Evolutionary conservation across 1,140 invertebrate species (phyloP).

Genomic region (Hetaerina americana): DNA sequence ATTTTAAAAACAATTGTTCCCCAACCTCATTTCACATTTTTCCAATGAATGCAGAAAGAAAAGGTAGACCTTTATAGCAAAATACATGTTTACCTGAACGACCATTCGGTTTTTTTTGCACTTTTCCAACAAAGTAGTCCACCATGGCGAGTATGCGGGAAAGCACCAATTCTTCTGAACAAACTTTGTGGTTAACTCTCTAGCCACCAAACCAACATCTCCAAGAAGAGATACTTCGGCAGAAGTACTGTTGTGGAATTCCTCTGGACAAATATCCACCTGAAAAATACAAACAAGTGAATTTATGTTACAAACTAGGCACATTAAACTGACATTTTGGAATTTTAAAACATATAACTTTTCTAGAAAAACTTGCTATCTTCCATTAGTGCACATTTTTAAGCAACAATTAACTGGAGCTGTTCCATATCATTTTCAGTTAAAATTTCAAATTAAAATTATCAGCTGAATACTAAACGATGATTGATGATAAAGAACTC

Average conservation of each 20-base stretch:
- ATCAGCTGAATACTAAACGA: no score
- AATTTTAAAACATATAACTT: neutral
- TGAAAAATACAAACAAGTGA: constrained; percentile 24
- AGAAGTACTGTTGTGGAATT: constrained; percentile 77
- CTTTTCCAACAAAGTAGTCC: constrained; percentile 38
- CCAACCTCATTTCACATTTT: no score
- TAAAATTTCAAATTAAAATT: no score
- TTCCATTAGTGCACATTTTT: no score
- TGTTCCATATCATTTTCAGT: no score
- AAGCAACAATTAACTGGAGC: no score
- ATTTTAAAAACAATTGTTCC: no score
- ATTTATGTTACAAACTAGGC: neutral
- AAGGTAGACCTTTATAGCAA: no score
- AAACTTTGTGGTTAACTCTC: constrained; percentile 34
- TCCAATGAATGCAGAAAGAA: no score
- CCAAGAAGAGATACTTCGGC: constrained; percentile 61
- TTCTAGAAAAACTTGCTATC: no score
- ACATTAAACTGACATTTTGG: neutral
- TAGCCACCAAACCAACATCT: constrained; percentile 56
- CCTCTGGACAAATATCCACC: constrained; percentile 82
- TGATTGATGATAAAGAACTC: no score
- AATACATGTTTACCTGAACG: constrained; percentile 30
- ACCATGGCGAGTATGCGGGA: constrained; percentile 37
- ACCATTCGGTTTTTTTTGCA: constrained; percentile 37
- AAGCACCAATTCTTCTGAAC: neutral